These are phyloP conservation scores for Pteronotus mesoamericanus DNA, from an alignment of 2,797 vertebrate genomes.

Conservation along the genomic window DNA sequence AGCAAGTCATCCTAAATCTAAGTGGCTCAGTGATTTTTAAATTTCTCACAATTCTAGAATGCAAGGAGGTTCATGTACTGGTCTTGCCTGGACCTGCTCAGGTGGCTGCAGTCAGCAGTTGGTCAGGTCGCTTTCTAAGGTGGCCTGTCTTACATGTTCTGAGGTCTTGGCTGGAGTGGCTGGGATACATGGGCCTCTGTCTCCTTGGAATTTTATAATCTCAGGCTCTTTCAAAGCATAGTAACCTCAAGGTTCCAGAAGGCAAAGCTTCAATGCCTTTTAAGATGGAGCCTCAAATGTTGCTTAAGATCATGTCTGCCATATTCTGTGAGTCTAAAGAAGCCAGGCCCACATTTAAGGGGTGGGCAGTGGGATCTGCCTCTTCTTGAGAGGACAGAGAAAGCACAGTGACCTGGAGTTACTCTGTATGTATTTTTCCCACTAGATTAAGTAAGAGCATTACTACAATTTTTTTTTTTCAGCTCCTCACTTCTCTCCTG, in stretches of 20 bases:
- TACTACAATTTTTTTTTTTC: neutral
- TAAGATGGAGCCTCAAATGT: neutral
- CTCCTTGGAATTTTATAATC: neutral
- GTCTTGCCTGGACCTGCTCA: neutral
- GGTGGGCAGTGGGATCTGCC: neutral
- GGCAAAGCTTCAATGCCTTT: neutral
- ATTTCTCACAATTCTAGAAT: neutral
- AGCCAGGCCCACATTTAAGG: neutral
- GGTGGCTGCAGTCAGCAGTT: neutral
- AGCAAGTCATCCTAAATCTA: neutral
- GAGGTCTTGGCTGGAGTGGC: neutral
- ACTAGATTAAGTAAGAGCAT: neutral
- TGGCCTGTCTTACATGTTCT: neutral
- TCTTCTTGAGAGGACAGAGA: neutral
- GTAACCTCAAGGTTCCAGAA: neutral
- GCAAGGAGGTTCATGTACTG: neutral
- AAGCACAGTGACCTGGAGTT: neutral
- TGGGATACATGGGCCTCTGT: neutral
- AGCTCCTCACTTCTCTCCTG: neutral
- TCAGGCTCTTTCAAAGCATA: neutral
- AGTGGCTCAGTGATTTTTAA: neutral
- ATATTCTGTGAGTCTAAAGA: neutral
- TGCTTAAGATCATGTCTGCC: neutral
- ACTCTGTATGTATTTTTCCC: neutral
- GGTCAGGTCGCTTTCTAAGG: neutral